Conservation (phyloP, 1,140 invertebrate species). For the Akabosia matsudoensis region DNA sequence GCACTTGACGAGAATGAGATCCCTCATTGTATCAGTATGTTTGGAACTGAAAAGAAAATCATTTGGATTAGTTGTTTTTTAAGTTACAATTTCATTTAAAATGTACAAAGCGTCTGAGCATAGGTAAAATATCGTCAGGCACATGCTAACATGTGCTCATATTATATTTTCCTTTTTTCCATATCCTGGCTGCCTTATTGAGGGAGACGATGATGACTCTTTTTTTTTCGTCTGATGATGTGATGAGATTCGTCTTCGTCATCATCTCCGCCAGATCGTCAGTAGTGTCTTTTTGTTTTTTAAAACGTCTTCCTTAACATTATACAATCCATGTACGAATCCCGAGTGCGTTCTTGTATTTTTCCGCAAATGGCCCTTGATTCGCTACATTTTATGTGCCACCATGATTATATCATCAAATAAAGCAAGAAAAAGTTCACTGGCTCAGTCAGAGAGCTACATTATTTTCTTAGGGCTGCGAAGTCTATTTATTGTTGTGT, state of each 20-base stretch:
- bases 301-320: background rate
- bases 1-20: background rate
- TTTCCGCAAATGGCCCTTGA: conserved; percentile 15
- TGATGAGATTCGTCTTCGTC: background rate
- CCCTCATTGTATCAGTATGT: background rate
- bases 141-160: background rate
- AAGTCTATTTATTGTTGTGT: too few species aligned
- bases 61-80: background rate
- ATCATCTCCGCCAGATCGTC: too few species aligned
- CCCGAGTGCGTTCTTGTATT: background rate
- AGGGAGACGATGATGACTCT: conserved; percentile 1
- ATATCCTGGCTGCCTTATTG: conserved; percentile 20
- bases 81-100: background rate
- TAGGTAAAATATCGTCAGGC: background rate
- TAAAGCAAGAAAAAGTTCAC: background rate
- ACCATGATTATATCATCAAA: background rate
- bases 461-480: too few species aligned
- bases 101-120: background rate
- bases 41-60: conserved; percentile 16
- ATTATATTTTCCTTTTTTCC: background rate
- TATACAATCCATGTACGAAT: background rate
- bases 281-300: background rate
- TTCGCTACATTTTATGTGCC: background rate
- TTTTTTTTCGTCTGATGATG: conserved; percentile 9
- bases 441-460: too few species aligned